These are phyloP conservation scores for Alouatta palliata DNA, from an alignment of 2,113 vertebrate genomes.

Conservation along the genomic window DNA sequence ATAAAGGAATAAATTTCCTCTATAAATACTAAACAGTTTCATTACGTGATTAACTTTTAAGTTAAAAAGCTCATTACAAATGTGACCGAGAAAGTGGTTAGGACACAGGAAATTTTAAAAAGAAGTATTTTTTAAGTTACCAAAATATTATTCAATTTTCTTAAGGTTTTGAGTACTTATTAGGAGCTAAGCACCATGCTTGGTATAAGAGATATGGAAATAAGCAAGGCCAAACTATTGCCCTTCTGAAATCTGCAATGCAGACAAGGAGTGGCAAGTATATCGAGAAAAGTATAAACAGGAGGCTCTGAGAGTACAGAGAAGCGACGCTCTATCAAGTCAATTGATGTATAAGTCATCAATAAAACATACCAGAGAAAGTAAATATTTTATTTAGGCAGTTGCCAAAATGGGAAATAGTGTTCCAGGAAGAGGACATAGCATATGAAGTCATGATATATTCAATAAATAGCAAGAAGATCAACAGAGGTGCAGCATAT, in stretches of 20 bases:
- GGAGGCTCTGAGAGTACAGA: neutral
- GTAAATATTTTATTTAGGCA: neutral
- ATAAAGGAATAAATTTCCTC: neutral
- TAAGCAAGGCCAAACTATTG: neutral
- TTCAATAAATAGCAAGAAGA: neutral
- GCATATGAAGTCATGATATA: neutral
- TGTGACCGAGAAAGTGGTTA: neutral
- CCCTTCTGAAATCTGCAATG: neutral
- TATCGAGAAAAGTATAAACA: neutral
- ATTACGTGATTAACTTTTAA: constrained; percentile 17
- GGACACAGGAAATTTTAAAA: neutral
- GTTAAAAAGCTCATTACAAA: neutral
- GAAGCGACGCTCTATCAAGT: neutral
- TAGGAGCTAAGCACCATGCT: neutral
- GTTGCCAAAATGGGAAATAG: neutral
- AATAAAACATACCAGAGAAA: neutral
- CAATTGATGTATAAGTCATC: neutral
- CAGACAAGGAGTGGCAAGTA: neutral
- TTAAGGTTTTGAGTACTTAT: neutral
- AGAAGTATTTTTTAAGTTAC: neutral
- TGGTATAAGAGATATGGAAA: neutral
- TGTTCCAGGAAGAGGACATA: neutral
- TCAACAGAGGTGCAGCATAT: neutral
- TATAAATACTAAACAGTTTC: neutral
- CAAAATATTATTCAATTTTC: neutral